These are phyloP conservation scores for Blennius ocellaris DNA, from an alignment of 2,113 vertebrate genomes.

Conservation along the genomic window DNA sequence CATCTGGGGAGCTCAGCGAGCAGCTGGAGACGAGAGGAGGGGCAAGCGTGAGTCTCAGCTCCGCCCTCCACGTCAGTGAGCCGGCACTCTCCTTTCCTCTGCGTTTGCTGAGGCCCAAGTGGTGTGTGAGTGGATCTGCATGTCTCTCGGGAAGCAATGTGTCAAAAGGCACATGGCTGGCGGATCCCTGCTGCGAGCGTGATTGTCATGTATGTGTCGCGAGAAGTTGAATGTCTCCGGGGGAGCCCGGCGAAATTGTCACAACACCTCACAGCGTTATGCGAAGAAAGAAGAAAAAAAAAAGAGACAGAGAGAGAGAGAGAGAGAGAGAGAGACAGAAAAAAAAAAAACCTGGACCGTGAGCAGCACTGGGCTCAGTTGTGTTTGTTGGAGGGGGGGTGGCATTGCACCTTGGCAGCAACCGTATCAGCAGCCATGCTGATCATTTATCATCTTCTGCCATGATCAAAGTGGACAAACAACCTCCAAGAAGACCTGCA, in stretches of 20 bases:
- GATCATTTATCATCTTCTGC: constrained; percentile 69
- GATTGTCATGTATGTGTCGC: constrained; percentile 50
- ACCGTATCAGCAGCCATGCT: constrained; percentile 55
- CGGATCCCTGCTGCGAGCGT: constrained; percentile 45
- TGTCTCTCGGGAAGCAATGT: constrained; percentile 45
- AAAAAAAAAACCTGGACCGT: constrained; percentile 22
- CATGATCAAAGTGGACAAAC: constrained; percentile 74
- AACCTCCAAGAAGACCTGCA: constrained; percentile 59
- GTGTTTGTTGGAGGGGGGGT: constrained; percentile 33
- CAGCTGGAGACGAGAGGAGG: constrained; percentile 31
- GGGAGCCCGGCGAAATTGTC: constrained; percentile 58
- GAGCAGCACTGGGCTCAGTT: constrained; percentile 45
- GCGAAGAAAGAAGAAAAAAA: constrained; percentile 10
- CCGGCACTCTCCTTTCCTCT: background rate
- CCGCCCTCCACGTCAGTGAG: constrained; percentile 21
- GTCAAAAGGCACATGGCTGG: constrained; percentile 64
- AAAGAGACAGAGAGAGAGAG: constrained; percentile 5
- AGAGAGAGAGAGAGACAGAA: constrained; percentile 27
- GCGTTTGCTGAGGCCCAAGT: constrained; percentile 33
- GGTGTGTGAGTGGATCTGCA: constrained; percentile 24
- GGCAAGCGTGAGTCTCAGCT: constrained; percentile 35
- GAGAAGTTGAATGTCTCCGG: constrained; percentile 37
- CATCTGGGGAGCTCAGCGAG: constrained; percentile 27
- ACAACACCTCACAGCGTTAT: constrained; percentile 44
- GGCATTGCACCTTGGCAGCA: constrained; percentile 57